A percentile compares a stretch with the other conserved stretches of the same genome.
These are phyloP conservation scores for Oscheius sp. DNA, from an alignment of 2,888 invertebrate genomes.

Conservation along the genomic window DNA sequence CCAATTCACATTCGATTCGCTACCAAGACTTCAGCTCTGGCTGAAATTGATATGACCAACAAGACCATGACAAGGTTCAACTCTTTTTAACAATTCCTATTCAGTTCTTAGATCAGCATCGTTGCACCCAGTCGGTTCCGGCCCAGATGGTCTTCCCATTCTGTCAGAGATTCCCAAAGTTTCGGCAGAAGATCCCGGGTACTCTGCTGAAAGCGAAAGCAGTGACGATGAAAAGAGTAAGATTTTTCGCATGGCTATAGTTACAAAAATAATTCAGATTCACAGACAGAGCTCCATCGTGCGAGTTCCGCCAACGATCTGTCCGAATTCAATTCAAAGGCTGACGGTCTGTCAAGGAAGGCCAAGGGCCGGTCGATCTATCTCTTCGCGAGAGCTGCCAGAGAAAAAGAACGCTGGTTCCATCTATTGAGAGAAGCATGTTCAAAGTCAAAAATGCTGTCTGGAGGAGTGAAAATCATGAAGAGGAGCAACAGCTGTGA, in stretches of 20 bases:
- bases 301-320: slow-evolving; percentile 55
- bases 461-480: slow-evolving; percentile 2
- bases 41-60: slow-evolving; percentile 44
- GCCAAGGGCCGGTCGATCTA: slow-evolving; percentile 75
- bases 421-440: slow-evolving; percentile 68
- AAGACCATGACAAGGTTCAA: slow-evolving; percentile 47
- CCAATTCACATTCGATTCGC: slow-evolving; percentile 83
- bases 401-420: slow-evolving; percentile 92
- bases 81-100: not conserved
- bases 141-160: slow-evolving; percentile 47
- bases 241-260: not conserved
- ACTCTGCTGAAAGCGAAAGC: slow-evolving; percentile 53
- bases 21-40: slow-evolving; percentile 57
- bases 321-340: slow-evolving; percentile 42
- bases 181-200: slow-evolving; percentile 42
- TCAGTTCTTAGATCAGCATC: slow-evolving; percentile 39
- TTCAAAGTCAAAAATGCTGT: slow-evolving; percentile 40
- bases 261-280: not conserved
- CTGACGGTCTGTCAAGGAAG: slow-evolving; percentile 22
- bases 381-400: slow-evolving; percentile 84
- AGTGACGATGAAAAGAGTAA: slow-evolving; percentile 43
- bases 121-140: slow-evolving; percentile 42
- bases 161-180: slow-evolving; percentile 31
- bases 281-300: slow-evolving; percentile 24
- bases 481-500: slow-evolving; percentile 29